Evolutionary conservation across 2,888 invertebrate genomes (phyloP), one percentile per base, ranked within the genome.

Genomic region (Plutella xylostella): DNA sequence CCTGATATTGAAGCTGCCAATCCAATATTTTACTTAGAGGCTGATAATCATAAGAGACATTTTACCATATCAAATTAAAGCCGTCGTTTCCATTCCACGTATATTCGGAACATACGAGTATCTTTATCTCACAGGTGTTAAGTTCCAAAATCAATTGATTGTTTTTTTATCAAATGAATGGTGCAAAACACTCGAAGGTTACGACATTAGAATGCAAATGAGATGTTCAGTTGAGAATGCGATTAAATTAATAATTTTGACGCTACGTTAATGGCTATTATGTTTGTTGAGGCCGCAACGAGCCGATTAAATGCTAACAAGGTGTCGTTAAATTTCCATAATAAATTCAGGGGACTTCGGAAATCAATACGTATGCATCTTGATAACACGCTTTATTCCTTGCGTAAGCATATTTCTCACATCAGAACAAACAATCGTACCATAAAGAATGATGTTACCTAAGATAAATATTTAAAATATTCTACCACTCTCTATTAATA

Each of bases 191-290:
- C 33, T 3, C 33, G 14, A 14, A 30, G 33, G 39, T 39, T 39
- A 25, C 22, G 39, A 21, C 22, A 25, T 39, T 25, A 11, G 22
- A 14, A 73, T 70, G 71, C 64, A 69, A 73, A 76, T 69, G 60
- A 63, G 60, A 51, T 44, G 52, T 42, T 48, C 48, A 56, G 59
- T 60, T 57, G 39, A 22, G 25, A 53, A 63, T 62, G 64, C 61
- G 68, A 68, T 74, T 62, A 72, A 69, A 74, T 72, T 75, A 71
- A 72, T 74, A 73, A 78, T 68, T 70, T 72, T 71, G 67, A 70
- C 72, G 57, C 65, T 57, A n/a, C n/a, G 61, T 61, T 68, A 71
- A 75, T 65, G 63, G 61, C 56, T 68, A 70, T 12, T 76, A 77
- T 77, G 79, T 78, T 74, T 73, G 72, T 71, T 68, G 62, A 56